Conservation (phyloP, 2,888 invertebrate genomes). For the Drosophila limbata region DNA sequence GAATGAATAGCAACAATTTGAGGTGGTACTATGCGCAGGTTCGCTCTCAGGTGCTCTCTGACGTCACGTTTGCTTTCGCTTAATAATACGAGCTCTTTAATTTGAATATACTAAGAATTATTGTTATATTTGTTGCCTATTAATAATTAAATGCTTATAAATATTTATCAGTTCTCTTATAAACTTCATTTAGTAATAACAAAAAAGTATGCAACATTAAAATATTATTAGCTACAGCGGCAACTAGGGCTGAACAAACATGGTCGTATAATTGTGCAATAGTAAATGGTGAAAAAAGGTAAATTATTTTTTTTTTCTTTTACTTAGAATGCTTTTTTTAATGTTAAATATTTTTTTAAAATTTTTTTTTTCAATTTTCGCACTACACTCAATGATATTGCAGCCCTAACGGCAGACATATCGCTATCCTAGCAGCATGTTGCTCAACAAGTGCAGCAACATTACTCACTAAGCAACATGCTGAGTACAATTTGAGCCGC, state of each 20-base stretch:
- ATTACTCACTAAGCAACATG: conserved; percentile 32
- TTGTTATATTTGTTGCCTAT: background rate
- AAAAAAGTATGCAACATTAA: conserved; percentile 9
- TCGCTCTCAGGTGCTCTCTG: conserved; percentile 15
- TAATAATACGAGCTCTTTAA: background rate
- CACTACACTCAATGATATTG: background rate
- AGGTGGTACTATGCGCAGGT: conserved; percentile 48
- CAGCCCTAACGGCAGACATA: background rate
- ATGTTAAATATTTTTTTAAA: background rate
- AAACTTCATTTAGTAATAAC: background rate
- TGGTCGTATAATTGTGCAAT: background rate
- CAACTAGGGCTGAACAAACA: conserved; percentile 16
- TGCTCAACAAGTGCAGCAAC: conserved; percentile 9
- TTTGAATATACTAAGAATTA: background rate
- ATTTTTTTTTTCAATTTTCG: no score
- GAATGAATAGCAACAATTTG: conserved; percentile 1
- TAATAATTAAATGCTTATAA: no score
- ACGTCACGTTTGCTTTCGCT: conserved; percentile 18
- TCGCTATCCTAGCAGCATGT: background rate
- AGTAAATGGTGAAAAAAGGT: no score
- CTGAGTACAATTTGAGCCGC: conserved; percentile 10
- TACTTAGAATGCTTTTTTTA: no score
- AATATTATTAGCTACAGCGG: conserved; percentile 11
- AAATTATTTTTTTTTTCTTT: no score
- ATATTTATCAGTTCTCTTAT: no score